Percentiles rank a stretch among this genome's conserved stretches.
These are phyloP conservation scores for Sander lucioperca DNA, from an alignment of 2,113 vertebrate genomes.

Conservation along the genomic window DNA sequence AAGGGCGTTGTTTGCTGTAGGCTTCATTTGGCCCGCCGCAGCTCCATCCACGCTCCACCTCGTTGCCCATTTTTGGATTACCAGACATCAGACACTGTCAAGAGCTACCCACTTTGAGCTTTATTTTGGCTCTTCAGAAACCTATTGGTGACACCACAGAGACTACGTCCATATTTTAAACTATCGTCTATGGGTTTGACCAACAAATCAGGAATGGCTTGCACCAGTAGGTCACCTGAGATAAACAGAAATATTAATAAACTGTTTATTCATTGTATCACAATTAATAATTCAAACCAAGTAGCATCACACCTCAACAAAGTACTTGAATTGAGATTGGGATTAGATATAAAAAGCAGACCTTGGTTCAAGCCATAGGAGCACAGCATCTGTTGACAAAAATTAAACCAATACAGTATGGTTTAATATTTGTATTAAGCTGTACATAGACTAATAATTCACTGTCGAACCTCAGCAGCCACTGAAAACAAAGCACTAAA, in stretches of 20 bases:
- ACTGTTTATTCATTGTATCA: background rate
- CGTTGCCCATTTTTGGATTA: no score
- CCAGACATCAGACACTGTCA: no score
- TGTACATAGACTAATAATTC: background rate
- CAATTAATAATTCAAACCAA: background rate
- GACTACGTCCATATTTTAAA: no score
- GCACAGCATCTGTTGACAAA: background rate
- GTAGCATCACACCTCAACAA: background rate
- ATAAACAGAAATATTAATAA: background rate
- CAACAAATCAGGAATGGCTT: background rate
- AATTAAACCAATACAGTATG: background rate
- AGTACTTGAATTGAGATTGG: background rate
- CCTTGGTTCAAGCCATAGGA: background rate
- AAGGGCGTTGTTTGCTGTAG: no score
- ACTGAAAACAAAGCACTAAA: background rate
- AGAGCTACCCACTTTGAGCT: no score
- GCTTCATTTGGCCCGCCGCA: no score
- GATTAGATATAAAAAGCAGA: conserved; percentile 1
- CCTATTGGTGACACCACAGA: no score
- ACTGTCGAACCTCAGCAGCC: background rate
- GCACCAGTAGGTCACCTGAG: no score
- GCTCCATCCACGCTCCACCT: no score
- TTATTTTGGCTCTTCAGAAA: no score
- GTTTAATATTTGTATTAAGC: conserved; percentile 3
- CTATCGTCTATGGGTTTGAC: background rate